Evolutionary conservation across 2,797 vertebrate species (phyloP), one percentile per base, ranked within the genome.

Genomic region (Spinus olivaceus): DNA sequence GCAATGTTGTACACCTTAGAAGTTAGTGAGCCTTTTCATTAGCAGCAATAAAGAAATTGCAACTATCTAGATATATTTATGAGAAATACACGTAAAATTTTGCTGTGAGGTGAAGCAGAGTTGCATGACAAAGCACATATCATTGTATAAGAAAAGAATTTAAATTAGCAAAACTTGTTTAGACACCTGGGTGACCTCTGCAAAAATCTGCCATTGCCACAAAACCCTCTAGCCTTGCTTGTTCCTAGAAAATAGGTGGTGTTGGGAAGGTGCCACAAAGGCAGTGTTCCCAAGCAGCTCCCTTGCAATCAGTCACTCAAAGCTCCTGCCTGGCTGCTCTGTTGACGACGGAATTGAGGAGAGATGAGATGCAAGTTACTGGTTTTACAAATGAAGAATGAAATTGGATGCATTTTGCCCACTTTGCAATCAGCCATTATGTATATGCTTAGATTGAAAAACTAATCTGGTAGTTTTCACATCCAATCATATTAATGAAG

Each of bases 401-500:
- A 92, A 95, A 95, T 88, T 93, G 95, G 92, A 95, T 91, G 59
- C 86, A 78, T 92, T 96, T 97, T 94, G 27, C 74, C 63, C 86
- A 94, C 86, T 94, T 97, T 93, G 67, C 88, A 96, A 91, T 94
- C 95, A 94, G 47, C 87, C 84, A 84, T 95, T 95, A 88, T 86
- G 65, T 91, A 71, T 93, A 90, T 96, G 76, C 92, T 95, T 94
- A 96, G 77, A 76, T 66, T 96, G 88, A 81, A 95, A 87, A 94
- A 74, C 63, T 95, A 96, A 95, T 97, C 89, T 84, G 94, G 39
- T 97, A 96, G 95, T 97, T 97, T 97, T 96, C 78, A 93, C 96
- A 96, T 96, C 78, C 81, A 97, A 90, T 97, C 96, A 92, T 91
- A 95, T 88, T 94, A 90, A 97, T 96, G 82, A 97, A 97, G 94